Evolutionary conservation across 2,797 vertebrate genomes (phyloP), one percentile per base, ranked within the genome.

Genomic region (Channa striata): DNA sequence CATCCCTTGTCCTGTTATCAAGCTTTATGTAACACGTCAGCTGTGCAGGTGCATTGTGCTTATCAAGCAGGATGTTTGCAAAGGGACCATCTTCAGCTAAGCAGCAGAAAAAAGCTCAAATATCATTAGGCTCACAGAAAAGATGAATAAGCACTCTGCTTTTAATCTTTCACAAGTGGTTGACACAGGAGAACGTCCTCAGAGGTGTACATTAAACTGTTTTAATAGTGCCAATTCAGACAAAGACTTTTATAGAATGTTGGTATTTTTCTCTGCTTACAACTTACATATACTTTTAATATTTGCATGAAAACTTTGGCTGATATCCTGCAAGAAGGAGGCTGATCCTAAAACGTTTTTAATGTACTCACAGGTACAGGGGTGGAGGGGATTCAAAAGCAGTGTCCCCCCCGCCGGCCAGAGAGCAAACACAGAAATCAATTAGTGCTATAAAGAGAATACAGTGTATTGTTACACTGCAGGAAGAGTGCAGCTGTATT

Each of bases 161-260:
- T 71, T 72, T 72, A 75, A 80, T 80, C 68, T 59, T 65, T 59
- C 59, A 69, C 44, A 30, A 72, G 57, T 49, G 47, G 53, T 57
- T 20, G 39, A 48, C 23, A 14, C 49, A 13, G 54, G 36, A 54
- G 50, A 2, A 65, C 0, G 13, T 9, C 50, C 47, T 59, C 54
- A 3, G 68, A 66, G 51, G 42, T 68, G 43, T 17, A 33, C 49
- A 47, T 57, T 59, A 48, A 78, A 60, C 16, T 4, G 11, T 51
- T 65, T 47, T 66, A 66, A 66, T 56, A 42, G 72, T 66, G 58
- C 40, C 20, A 0, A 7, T 43, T 33, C 54, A 59, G 43, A 54
- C 52, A 52, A 60, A 78, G n/a, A 0, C 5, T 61, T 51, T 59
- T 50, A 37, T 11, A n/a, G 16, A 13, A 14, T 21, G 43, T 50